Evolutionary conservation across 2,888 invertebrate genomes (phyloP), one percentile per base, ranked within the genome.

Genomic region (Amorpha juglandis): DNA sequence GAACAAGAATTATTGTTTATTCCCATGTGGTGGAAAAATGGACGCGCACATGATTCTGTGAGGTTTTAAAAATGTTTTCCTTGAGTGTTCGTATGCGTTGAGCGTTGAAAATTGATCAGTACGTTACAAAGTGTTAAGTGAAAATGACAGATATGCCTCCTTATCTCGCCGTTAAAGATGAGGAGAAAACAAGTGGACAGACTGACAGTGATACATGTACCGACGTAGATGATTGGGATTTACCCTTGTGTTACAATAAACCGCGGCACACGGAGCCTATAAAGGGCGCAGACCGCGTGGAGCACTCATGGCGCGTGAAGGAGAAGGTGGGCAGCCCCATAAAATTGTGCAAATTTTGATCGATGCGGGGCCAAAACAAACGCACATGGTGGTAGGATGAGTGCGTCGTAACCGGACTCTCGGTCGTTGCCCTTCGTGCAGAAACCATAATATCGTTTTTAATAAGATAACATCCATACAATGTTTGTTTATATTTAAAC

Each of bases 291-390:
- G 91, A 93, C 58, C 97, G 98, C 80, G 95, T 94, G 67, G 97
- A 97, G 78, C 97, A 97, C 79, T 95, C 96, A 71, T 99, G 98
- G 98, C 95, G 98, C 77, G 97, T 98, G 94, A 98, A 98, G 86
- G 98, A 98, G 86, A 95, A 98, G 94, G 97, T 97, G 87, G 83
- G 89, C 48, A 16, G n/a, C 52, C 58, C 21, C 62, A 62, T 67
- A 68, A 67, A 62, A 50, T 67, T 69, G 65, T 62, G 52, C 71
- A 75, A 77, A 76, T 62, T 69, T 67, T 52, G 67, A 47, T 58
- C 69, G 65, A 85, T 78, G 69, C 77, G 69, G 70, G 74, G 80
- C 82, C 72, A 90, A 82, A 91, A 91, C 90, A 91, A 91, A 92
- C 90, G 84, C 90, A 89, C 92, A 90, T 90, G 91, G 63, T 55